Evolutionary conservation across 2,797 vertebrate genomes (phyloP).

Genomic region (Lutjanus campechanus): DNA sequence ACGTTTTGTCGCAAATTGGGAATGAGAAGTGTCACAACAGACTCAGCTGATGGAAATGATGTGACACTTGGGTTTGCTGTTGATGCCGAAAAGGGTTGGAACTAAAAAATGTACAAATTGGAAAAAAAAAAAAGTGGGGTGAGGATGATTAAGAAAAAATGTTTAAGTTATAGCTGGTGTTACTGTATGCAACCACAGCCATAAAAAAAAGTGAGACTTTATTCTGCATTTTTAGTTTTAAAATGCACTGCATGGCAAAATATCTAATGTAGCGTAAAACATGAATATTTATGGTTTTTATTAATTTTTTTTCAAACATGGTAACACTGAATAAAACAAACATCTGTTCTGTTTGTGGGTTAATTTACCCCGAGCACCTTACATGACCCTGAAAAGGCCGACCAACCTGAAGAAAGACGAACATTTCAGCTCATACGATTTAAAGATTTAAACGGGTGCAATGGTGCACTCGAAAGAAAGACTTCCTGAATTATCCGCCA

Average conservation of each 20-base stretch:
- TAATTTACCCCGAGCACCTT: background rate
- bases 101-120: conserved; percentile 29
- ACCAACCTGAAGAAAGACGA: background rate
- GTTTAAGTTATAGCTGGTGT: background rate
- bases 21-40: conserved; percentile 87
- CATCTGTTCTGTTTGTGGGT: background rate
- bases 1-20: conserved; percentile 81
- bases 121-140: background rate
- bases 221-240: conserved; percentile 1
- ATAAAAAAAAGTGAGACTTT: background rate
- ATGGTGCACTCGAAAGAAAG: background rate
- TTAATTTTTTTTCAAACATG: background rate
- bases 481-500: background rate
- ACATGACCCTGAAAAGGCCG: background rate
- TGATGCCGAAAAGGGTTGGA: conserved; percentile 31
- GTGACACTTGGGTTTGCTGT: conserved; percentile 72
- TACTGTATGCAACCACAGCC: background rate
- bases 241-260: background rate
- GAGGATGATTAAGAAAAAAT: background rate
- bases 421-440: background rate
- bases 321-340: background rate
- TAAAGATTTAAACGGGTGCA: no score
- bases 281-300: background rate
- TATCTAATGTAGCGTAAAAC: background rate
- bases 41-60: conserved; percentile 84